Evolutionary conservation across 2,888 invertebrate species (phyloP), one percentile per base, ranked within the genome.

Genomic region (Drosophila borborema): DNA sequence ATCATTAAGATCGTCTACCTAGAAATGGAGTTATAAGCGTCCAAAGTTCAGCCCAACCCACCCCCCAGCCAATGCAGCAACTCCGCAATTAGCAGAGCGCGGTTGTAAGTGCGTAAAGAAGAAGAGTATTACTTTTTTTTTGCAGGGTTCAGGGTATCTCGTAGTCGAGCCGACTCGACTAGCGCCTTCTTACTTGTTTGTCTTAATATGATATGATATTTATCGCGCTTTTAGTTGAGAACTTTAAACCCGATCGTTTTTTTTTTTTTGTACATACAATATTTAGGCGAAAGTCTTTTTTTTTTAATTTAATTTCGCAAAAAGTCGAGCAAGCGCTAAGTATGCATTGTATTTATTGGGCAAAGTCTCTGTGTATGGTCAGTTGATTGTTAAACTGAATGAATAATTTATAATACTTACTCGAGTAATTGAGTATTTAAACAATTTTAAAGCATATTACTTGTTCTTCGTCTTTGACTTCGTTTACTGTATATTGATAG

Each of bases 401-500:
- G 64, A 70, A 64, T 72, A 81, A 74, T 83, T 77, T 77, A 83
- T 77, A 64, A 64, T 71, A 59, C 61, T 64, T 46, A 28, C 28
- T 28, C 36, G 36, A 60, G 18, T 64, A 64, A 54, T 48, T 48
- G 61, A 55, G 69, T 59, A 82, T 86, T 76, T 72, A 56, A 71
- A 68, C 72, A 77, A 76, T 72, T 63, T 72, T 68, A 77, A 36
- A 66, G 53, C 54, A 64, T 53, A 64, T 67, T 51, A 45, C 67
- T 63, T 73, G 67, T 70, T 20, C 12, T 20, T 79, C 66, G 72
- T 79, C 66, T 74, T 75, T 70, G 72, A 71, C 70, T 68, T 72
- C 71, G 70, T 71, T 77, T 81, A 77, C 70, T 80, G 69, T 86
- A 83, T 53, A 71, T 82, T 79, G 72, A 71, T 79, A 84, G 77